Evolutionary conservation across 2,113 vertebrate genomes (phyloP).

Genomic region (Dolichallabes microphthalmus): DNA sequence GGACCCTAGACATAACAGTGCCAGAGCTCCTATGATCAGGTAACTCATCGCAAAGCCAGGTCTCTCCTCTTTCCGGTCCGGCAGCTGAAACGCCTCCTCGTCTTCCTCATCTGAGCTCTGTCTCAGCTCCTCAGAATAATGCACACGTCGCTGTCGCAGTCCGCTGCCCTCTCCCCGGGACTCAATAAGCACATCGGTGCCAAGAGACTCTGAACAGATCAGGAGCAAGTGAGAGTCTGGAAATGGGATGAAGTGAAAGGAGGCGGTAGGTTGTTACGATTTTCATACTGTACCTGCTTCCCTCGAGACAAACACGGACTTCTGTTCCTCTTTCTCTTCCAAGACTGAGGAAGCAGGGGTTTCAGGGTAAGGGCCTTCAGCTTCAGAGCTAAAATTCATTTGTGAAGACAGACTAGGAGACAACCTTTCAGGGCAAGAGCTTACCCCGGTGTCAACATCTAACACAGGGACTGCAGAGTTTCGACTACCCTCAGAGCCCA

Average conservation of each 20-base stretch:
- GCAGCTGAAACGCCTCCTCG: conserved; percentile 67
- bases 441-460: conserved; percentile 46
- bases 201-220: conserved; percentile 27
- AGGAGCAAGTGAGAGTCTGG: not conserved
- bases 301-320: conserved; percentile 36
- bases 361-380: conserved; percentile 42
- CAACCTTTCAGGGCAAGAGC: conserved; percentile 9
- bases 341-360: conserved; percentile 48
- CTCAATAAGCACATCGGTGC: conserved; percentile 40
- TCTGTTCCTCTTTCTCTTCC: conserved; percentile 51
- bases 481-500: conserved; percentile 27
- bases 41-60: conserved; percentile 73
- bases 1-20: conserved; percentile 79
- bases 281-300: conserved; percentile 59
- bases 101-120: conserved; percentile 73
- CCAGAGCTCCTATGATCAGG: conserved; percentile 77
- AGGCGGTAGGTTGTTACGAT: not conserved
- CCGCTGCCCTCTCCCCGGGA: conserved; percentile 59
- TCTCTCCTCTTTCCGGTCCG: conserved; percentile 62
- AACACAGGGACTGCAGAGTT: conserved; percentile 32
- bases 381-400: conserved; percentile 37
- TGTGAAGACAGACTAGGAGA: conserved; percentile 29
- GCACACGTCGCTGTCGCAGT: conserved; percentile 62
- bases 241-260: not conserved
- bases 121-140: conserved; percentile 55